A percentile compares a stretch with the other conserved stretches of the same genome.
phyloP scores from a whole-genome alignment of 2,797 vertebrate genomes.

The Carapus acus region DNA sequence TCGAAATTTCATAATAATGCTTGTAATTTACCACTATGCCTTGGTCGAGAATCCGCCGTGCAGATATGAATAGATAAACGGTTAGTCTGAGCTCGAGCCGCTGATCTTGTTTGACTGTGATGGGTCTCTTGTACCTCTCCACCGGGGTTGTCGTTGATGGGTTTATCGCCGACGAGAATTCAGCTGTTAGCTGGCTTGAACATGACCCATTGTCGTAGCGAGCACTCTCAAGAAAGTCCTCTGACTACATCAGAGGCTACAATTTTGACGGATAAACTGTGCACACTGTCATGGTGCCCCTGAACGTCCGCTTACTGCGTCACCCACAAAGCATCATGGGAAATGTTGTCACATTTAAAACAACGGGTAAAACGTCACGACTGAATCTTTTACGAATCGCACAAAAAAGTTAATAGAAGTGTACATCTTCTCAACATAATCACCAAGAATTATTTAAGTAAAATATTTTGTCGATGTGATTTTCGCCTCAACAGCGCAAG shows the following conservation, averaged over 20 bases:
- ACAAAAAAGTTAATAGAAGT: too few relatives aligned
- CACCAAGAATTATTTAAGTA: too few relatives aligned
- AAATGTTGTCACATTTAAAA: conserved; percentile 57
- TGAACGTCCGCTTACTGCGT: conserved; percentile 35
- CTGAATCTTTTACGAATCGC: too few relatives aligned
- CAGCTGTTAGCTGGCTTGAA: not conserved
- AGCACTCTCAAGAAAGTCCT: too few relatives aligned
- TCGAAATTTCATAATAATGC: not conserved
- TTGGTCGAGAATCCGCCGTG: conserved; percentile 9
- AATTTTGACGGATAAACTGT: conserved; percentile 31
- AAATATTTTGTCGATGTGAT: too few relatives aligned
- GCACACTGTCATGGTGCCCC: conserved; percentile 52
- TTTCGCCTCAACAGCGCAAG: too few relatives aligned
- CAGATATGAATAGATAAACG: conserved; percentile 3
- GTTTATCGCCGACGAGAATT: not conserved
- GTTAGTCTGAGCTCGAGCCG: conserved; percentile 24
- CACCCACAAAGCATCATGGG: conserved; percentile 50
- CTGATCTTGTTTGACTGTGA: conserved; percentile 36
- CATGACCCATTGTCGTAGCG: too few relatives aligned
- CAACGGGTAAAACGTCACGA: too few relatives aligned
- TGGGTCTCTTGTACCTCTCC: conserved; percentile 36
- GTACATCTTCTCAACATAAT: too few relatives aligned
- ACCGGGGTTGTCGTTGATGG: conserved; percentile 11
- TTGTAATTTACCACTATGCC: not conserved
- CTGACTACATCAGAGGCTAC: too few relatives aligned